Conservation (phyloP, 1,140 invertebrate species). For the Augochlora pura region DNA sequence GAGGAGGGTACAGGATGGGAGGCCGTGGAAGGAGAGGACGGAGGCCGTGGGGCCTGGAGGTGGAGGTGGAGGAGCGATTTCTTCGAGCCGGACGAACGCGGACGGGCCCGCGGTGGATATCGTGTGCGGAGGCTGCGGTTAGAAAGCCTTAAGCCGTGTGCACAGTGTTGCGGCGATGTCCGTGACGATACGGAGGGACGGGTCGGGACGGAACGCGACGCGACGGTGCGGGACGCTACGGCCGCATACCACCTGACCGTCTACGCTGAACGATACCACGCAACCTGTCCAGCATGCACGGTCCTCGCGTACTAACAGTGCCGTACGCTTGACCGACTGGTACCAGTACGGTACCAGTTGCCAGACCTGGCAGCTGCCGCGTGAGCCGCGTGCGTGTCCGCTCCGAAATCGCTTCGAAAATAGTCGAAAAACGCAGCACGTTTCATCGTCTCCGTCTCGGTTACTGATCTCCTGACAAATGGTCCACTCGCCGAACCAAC, state of each 20-base stretch:
- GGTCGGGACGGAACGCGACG: neutral
- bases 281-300: slow-evolving; percentile 47
- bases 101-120: neutral
- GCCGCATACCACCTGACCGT: slow-evolving; percentile 40
- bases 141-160: slow-evolving; percentile 62
- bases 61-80: no score
- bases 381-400: slow-evolving; percentile 27
- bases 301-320: slow-evolving; percentile 48
- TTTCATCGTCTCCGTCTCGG: no score
- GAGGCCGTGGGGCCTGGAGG: neutral
- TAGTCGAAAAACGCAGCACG: no score
- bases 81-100: neutral
- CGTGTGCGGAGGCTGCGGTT: slow-evolving; percentile 64
- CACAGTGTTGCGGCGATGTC: slow-evolving; percentile 14
- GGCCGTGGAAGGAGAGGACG: neutral
- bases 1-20: neutral
- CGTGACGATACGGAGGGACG: neutral
- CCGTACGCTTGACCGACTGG: slow-evolving; percentile 54
- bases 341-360: slow-evolving; percentile 62
- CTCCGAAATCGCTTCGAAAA: neutral
- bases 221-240: neutral
- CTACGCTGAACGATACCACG: slow-evolving; percentile 11
- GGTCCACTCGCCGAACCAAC: neutral
- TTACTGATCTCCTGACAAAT: neutral
- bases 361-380: slow-evolving; percentile 28